phyloP scores from a whole-genome alignment of 1,140 invertebrate genomes.

The Phocides pigmalion region DNA sequence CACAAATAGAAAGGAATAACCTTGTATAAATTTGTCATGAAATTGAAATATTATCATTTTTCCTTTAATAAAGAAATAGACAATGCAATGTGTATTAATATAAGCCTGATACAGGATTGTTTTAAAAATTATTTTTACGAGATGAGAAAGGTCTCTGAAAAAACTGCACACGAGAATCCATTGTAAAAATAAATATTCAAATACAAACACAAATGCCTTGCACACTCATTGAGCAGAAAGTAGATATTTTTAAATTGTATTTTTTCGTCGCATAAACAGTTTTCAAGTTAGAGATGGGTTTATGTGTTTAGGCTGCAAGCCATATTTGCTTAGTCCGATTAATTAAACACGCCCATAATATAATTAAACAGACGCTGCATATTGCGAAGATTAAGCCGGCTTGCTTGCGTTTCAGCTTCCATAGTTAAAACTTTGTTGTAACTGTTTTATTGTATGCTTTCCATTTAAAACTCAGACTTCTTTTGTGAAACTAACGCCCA shows the following conservation, averaged over 20 bases:
- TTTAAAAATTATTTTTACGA: too few species aligned
- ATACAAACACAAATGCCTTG: too few species aligned
- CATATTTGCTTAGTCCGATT: conserved; percentile 29
- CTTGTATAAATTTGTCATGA: too few species aligned
- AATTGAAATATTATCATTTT: too few species aligned
- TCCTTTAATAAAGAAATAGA: too few species aligned
- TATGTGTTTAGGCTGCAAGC: conserved; percentile 34
- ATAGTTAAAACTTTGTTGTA: conserved; percentile 9
- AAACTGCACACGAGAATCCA: too few species aligned
- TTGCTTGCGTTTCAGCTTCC: conserved; percentile 16
- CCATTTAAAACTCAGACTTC: background rate
- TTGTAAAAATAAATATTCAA: too few species aligned
- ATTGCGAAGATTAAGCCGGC: conserved; percentile 29
- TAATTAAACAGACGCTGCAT: conserved; percentile 19
- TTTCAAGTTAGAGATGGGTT: background rate
- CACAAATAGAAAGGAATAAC: too few species aligned
- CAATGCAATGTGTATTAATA: too few species aligned
- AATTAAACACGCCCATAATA: conserved; percentile 29
- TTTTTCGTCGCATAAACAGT: conserved; percentile 2
- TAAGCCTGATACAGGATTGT: too few species aligned
- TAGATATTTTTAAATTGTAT: background rate
- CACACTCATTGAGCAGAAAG: background rate
- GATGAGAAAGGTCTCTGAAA: too few species aligned
- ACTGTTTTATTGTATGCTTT: conserved; percentile 13
- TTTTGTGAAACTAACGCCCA: too few species aligned